Conservation (phyloP, 2,888 invertebrate species). For the Philereme transversata region DNA sequence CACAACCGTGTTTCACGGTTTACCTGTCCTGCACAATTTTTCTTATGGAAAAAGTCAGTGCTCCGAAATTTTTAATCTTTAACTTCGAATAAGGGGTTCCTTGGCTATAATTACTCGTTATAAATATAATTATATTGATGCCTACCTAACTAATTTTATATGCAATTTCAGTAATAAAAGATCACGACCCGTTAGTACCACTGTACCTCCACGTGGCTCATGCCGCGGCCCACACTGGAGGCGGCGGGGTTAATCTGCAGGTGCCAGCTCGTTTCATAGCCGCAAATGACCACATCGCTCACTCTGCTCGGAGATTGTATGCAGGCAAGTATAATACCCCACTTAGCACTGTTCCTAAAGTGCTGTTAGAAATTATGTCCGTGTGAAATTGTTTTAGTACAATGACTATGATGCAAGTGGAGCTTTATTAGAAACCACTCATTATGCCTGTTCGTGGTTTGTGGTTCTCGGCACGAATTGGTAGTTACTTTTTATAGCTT, state of each 20-base stretch:
- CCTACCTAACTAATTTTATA: no score
- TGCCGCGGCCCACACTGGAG: constrained; percentile 89
- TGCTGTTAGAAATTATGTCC: constrained; percentile 15
- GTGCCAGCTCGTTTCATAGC: constrained; percentile 86
- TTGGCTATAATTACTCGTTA: no score
- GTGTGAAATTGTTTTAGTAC: constrained; percentile 9
- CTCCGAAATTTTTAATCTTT: no score
- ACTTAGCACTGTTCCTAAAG: constrained; percentile 3
- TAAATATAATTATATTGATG: no score
- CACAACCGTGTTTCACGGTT: no score
- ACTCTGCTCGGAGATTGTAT: constrained; percentile 86
- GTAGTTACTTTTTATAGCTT: no score
- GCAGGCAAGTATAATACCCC: constrained; percentile 81
- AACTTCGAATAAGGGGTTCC: no score
- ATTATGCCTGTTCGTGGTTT: constrained; percentile 15
- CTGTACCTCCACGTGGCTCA: constrained; percentile 91
- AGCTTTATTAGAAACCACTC: constrained; percentile 8
- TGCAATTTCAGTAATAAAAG: constrained; percentile 73
- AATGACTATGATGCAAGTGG: constrained; percentile 4
- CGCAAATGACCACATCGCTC: constrained; percentile 87
- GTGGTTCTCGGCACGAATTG: constrained; percentile 12
- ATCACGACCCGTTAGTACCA: constrained; percentile 83
- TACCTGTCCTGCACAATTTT: no score
- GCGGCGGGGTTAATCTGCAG: constrained; percentile 87
- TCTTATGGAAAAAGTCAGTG: no score